A percentile compares a stretch with the other conserved stretches of the same genome.
Evolutionary conservation across 2,797 vertebrate species (phyloP).

Genomic region (Prunella strophiata): DNA sequence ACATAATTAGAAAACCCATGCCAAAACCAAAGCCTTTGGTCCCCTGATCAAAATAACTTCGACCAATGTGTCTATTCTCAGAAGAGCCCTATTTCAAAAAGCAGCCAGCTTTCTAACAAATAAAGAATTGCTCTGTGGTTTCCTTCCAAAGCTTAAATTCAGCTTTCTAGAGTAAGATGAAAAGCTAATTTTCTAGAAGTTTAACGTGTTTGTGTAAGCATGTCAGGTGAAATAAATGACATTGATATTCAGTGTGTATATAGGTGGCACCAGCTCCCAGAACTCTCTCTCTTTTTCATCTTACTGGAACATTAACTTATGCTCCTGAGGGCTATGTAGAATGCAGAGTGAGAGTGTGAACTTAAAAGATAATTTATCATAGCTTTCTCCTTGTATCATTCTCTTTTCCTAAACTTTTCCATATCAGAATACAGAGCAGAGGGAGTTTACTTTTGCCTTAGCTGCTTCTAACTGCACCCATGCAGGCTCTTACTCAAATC

Average conservation of each 20-base stretch:
- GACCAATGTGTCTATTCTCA: constrained; percentile 57
- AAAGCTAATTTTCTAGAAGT: constrained; percentile 71
- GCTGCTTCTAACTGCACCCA: neutral
- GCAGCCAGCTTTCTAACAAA: constrained; percentile 66
- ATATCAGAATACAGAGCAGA: constrained; percentile 2
- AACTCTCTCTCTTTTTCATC: constrained; percentile 62
- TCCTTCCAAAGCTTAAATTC: constrained; percentile 62
- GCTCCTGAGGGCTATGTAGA: constrained; percentile 55
- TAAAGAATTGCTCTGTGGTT: constrained; percentile 60
- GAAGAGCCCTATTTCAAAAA: constrained; percentile 64
- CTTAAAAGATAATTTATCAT: constrained; percentile 48
- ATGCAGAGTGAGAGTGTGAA: constrained; percentile 26
- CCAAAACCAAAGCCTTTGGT: neutral
- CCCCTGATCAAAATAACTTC: constrained; percentile 37
- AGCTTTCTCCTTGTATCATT: neutral
- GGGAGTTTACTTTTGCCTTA: neutral
- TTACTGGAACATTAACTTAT: constrained; percentile 67
- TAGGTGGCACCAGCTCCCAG: constrained; percentile 58
- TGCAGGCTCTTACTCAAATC: neutral
- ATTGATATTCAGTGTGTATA: constrained; percentile 36
- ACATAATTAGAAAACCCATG: neutral
- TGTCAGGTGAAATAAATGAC: constrained; percentile 69
- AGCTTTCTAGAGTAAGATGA: constrained; percentile 67
- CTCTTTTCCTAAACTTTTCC: neutral
- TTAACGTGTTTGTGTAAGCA: constrained; percentile 60